Conservation (phyloP, 2,113 vertebrate genomes). For the Erinaceus europaeus region DNA sequence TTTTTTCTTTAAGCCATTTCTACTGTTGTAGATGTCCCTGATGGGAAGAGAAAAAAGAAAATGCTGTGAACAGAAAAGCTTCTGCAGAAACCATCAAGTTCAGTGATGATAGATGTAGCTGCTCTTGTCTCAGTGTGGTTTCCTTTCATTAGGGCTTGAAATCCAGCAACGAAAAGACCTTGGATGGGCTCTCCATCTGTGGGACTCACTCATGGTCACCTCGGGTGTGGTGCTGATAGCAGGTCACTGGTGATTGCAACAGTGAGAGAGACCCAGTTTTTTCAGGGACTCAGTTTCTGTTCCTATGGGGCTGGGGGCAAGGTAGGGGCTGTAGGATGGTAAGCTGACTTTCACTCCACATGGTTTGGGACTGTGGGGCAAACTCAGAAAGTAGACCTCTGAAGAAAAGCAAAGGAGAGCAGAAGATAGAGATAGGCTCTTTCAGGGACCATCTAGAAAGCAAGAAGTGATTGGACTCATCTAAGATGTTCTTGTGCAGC, state of each 20-base stretch:
- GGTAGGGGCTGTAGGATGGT: not conserved
- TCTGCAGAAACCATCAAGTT: not conserved
- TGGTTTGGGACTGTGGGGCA: not conserved
- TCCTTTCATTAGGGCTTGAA: not conserved
- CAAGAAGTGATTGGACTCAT: not conserved
- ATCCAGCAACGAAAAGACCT: not conserved
- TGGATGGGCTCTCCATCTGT: not conserved
- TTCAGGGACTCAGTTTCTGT: rapidly evolving
- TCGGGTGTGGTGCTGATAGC: not conserved
- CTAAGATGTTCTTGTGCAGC: rapidly evolving
- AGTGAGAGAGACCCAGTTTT: not conserved
- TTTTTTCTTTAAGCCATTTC: not conserved
- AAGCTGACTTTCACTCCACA: not conserved
- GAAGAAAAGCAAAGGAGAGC: not conserved
- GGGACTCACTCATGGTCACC: not conserved
- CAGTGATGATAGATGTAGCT: too few relatives aligned
- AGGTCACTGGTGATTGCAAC: rapidly evolving
- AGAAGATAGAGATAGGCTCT: not conserved
- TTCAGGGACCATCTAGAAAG: not conserved
- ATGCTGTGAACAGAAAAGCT: not conserved
- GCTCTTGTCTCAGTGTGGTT: not conserved
- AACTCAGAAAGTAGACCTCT: not conserved
- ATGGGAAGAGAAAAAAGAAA: not conserved
- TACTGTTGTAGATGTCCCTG: not conserved
- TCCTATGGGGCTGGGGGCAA: too few relatives aligned